These are phyloP conservation scores for Micropoecilia bifurca DNA, from an alignment of 2,797 vertebrate species.

Conservation along the genomic window DNA sequence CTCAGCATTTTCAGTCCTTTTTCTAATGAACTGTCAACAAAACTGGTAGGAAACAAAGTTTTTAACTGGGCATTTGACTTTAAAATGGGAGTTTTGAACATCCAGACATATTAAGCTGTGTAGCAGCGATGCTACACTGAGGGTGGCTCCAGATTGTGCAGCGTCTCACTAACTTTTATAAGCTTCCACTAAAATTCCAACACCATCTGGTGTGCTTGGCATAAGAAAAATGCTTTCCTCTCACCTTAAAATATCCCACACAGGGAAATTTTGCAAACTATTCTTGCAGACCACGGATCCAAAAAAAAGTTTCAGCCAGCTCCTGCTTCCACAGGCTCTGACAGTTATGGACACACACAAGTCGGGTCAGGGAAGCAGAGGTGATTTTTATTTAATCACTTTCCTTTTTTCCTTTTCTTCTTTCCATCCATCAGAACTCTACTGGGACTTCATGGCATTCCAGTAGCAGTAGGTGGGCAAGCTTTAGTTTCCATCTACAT, in stretches of 20 bases:
- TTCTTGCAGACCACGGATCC: conserved; percentile 28
- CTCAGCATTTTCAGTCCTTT: background rate
- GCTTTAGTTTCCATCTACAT: conserved; percentile 11
- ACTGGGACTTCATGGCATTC: conserved; percentile 30
- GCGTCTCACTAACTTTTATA: conserved; percentile 24
- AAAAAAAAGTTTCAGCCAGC: conserved; percentile 15
- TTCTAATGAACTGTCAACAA: background rate
- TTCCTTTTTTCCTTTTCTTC: conserved; percentile 25
- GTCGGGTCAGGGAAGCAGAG: conserved; percentile 38
- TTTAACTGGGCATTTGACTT: background rate
- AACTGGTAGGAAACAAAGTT: background rate
- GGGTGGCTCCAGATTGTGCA: conserved; percentile 22
- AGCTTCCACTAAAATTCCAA: conserved; percentile 32
- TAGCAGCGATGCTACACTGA: background rate
- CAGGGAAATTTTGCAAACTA: conserved; percentile 7
- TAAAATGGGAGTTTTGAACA: background rate
- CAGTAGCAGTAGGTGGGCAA: conserved; percentile 33
- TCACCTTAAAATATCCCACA: conserved; percentile 9
- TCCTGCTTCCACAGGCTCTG: conserved; percentile 21
- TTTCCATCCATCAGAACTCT: conserved; percentile 42
- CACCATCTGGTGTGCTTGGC: conserved; percentile 54
- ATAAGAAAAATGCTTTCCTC: conserved; percentile 6
- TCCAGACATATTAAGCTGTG: conserved; percentile 2
- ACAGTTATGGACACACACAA: conserved; percentile 41
- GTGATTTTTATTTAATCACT: conserved; percentile 56